Percentiles rank a stretch among this genome's conserved stretches.
These are phyloP conservation scores for Antigone vipio DNA, from an alignment of 2,113 vertebrate species.

Conservation along the genomic window DNA sequence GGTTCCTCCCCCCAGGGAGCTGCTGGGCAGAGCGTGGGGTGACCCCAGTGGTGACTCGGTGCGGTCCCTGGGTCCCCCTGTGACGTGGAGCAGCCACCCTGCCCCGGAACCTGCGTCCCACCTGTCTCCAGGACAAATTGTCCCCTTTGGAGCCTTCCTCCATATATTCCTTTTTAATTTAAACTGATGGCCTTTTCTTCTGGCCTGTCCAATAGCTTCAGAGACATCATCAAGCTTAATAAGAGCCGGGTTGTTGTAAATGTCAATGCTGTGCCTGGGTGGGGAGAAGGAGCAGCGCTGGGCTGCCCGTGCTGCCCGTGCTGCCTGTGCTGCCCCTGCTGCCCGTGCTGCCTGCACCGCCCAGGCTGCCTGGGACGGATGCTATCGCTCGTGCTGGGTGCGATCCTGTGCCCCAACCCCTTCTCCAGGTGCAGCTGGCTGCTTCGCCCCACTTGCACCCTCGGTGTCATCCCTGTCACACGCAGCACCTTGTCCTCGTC, in stretches of 20 bases:
- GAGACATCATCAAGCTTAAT: slow-evolving; percentile 47
- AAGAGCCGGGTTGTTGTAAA: background rate
- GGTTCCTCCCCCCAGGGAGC: background rate
- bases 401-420: fast-evolving
- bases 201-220: slow-evolving; percentile 25
- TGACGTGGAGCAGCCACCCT: background rate
- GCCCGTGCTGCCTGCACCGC: too few species aligned
- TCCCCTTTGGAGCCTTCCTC: background rate
- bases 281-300: background rate
- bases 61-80: fast-evolving
- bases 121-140: background rate
- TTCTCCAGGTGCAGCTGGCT: fast-evolving
- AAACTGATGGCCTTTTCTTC: slow-evolving; percentile 35
- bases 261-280: background rate
- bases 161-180: background rate
- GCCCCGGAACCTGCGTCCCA: background rate
- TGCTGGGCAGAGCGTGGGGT: background rate
- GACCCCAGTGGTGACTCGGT: fast-evolving
- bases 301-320: too few species aligned
- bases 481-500: background rate
- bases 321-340: too few species aligned
- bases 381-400: fast-evolving
- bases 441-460: fast-evolving
- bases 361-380: background rate
- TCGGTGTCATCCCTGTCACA: background rate